Conservation (phyloP, 2,113 vertebrate species). For the Cebidichthys violaceus region DNA sequence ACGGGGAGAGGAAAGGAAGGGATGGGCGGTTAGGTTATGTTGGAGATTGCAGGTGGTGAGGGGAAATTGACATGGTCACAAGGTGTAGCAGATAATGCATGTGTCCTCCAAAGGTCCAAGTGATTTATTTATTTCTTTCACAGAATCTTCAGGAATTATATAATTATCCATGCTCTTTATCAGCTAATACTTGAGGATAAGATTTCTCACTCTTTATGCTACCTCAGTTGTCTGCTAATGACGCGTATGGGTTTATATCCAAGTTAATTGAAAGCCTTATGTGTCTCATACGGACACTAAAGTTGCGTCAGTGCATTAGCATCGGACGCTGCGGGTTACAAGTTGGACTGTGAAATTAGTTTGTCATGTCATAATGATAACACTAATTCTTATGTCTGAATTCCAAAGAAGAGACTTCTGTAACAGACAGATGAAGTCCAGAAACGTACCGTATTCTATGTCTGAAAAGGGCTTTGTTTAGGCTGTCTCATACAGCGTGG, state of each 20-base stretch:
- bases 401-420: too few species aligned
- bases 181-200: background rate
- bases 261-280: background rate
- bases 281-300: background rate
- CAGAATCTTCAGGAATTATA: background rate
- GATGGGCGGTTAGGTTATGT: slow-evolving; percentile 23
- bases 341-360: background rate
- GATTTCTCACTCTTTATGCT: background rate
- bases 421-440: too few species aligned
- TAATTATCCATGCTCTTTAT: background rate
- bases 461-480: too few species aligned
- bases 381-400: too few species aligned
- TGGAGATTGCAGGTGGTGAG: slow-evolving; percentile 52
- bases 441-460: too few species aligned
- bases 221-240: background rate
- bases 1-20: slow-evolving; percentile 20
- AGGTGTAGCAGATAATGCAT: slow-evolving; percentile 16
- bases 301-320: background rate
- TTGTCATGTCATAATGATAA: background rate
- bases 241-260: background rate
- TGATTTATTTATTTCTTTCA: background rate
- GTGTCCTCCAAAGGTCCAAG: background rate
- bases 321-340: background rate
- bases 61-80: slow-evolving; percentile 16
- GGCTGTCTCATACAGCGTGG: too few species aligned